These are phyloP conservation scores for Dryobotodes eremita DNA, from an alignment of 2,888 invertebrate genomes.

Conservation along the genomic window DNA sequence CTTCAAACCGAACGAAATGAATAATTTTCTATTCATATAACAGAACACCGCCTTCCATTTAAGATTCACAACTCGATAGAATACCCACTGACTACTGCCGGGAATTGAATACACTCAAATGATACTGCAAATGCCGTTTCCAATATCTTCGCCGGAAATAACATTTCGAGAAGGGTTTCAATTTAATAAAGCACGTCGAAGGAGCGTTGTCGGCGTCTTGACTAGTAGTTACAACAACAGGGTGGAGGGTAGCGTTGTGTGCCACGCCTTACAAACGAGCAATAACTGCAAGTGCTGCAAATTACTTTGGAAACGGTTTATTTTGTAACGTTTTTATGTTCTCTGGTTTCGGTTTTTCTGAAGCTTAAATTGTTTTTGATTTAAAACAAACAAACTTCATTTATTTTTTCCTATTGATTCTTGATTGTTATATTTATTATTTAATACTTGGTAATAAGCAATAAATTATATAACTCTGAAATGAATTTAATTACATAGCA, in stretches of 20 bases:
- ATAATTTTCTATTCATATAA: conserved; percentile 48
- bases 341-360: neutral
- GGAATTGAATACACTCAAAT: conserved; percentile 63
- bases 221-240: conserved; percentile 58
- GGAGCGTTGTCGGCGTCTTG: conserved; percentile 48
- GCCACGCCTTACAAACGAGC: conserved; percentile 39
- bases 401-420: neutral
- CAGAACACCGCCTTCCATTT: conserved; percentile 38
- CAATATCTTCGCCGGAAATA: conserved; percentile 68
- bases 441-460: too few relatives aligned
- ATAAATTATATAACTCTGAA: neutral
- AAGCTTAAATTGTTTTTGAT: neutral
- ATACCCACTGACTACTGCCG: conserved; percentile 40
- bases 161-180: conserved; percentile 61
- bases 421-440: too few relatives aligned
- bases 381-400: neutral
- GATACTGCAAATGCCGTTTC: conserved; percentile 68
- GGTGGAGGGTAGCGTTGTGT: conserved; percentile 27
- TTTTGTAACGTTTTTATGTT: conserved; percentile 20
- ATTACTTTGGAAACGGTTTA: conserved; percentile 42
- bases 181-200: conserved; percentile 69
- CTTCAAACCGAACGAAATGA: conserved; percentile 35
- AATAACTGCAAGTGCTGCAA: conserved; percentile 34
- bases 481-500: neutral
- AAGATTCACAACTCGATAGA: conserved; percentile 58